phyloP scores from a whole-genome alignment of 2,797 vertebrate species.

The Peromyscus nudipes region DNA sequence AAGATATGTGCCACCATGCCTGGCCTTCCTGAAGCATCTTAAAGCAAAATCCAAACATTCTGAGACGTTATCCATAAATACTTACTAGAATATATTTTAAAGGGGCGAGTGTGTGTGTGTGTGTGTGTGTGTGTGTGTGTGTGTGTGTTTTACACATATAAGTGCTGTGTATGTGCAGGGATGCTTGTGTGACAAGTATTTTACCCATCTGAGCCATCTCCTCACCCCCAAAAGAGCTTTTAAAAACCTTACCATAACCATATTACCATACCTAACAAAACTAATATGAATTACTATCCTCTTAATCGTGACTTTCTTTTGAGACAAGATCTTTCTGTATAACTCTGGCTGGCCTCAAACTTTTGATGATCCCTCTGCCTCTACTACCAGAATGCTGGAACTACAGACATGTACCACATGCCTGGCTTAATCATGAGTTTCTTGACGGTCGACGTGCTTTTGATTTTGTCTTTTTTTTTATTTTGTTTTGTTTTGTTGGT shows the following conservation, averaged over 20 bases:
- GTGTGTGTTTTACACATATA: neutral
- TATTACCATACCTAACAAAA: slow-evolving; percentile 34
- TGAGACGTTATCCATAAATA: slow-evolving; percentile 28
- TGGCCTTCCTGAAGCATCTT: slow-evolving; percentile 28
- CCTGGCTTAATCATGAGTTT: neutral
- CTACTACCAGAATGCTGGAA: neutral
- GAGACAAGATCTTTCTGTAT: neutral
- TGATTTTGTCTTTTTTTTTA: neutral
- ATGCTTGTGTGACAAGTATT: neutral
- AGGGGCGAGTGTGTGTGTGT: neutral
- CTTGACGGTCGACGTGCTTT: slow-evolving; percentile 26
- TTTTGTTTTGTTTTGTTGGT: neutral
- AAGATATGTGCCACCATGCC: neutral
- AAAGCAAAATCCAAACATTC: slow-evolving; percentile 4
- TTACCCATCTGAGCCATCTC: neutral
- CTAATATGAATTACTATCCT: slow-evolving; percentile 21
- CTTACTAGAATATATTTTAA: neutral
- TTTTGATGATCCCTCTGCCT: neutral
- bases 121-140: neutral
- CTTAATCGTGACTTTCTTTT: neutral
- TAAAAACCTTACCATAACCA: neutral
- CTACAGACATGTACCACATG: neutral
- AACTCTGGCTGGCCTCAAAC: neutral
- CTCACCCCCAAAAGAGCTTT: neutral
- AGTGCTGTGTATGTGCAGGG: neutral